A percentile compares a stretch with the other conserved stretches of the same genome.
Conservation (phyloP, 2,797 vertebrate genomes). For the Bradypodion ventrale region DNA sequence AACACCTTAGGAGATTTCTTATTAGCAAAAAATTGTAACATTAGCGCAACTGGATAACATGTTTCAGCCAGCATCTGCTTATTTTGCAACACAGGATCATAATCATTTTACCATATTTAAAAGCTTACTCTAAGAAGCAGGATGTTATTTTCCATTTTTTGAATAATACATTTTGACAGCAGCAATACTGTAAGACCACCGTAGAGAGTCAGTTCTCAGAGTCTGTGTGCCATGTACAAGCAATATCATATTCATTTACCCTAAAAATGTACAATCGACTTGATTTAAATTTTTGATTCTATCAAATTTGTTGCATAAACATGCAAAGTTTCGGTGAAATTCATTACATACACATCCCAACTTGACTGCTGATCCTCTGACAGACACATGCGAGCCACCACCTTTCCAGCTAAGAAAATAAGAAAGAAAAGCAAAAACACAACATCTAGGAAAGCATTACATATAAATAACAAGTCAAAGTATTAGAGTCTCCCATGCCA, state of each 20-base stretch:
- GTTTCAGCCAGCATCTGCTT: not conserved
- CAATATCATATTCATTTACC: not conserved
- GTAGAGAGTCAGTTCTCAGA: not conserved
- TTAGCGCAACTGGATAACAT: no score
- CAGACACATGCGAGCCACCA: not conserved
- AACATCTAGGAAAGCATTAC: not conserved
- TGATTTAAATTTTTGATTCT: not conserved
- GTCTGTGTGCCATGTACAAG: not conserved
- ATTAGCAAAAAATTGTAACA: no score
- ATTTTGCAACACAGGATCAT: not conserved
- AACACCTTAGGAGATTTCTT: no score
- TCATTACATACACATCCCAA: not conserved
- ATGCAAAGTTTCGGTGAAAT: not conserved
- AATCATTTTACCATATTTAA: not conserved
- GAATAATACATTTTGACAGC: not conserved
- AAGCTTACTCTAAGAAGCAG: not conserved
- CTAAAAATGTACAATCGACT: not conserved
- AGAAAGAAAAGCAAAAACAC: not conserved
- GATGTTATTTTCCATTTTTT: not conserved
- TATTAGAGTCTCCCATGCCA: not conserved
- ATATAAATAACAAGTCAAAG: not conserved
- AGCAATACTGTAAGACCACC: not conserved
- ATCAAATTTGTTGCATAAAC: not conserved
- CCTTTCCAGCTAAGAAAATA: not conserved
- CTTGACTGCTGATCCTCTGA: not conserved